These are phyloP conservation scores for Cheiracanthium punctorium DNA, from an alignment of 2,888 invertebrate species.

Conservation along the genomic window DNA sequence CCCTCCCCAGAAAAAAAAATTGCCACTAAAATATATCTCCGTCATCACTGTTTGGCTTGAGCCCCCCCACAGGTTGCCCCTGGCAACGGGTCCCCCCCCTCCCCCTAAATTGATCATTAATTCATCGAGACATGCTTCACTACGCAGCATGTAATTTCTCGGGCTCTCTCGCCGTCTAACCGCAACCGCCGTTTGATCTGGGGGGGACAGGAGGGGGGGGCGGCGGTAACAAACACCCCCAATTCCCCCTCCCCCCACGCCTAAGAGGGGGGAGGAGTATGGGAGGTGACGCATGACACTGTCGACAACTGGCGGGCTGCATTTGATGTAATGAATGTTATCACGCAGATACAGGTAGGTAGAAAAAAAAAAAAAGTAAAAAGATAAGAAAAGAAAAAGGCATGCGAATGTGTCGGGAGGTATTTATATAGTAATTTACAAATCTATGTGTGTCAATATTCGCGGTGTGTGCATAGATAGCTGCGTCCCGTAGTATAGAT, in stretches of 20 bases:
- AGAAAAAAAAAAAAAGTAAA: no score
- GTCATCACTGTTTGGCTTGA: constrained; percentile 63
- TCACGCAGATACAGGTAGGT: constrained; percentile 12
- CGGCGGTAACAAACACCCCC: neutral
- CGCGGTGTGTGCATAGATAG: no score
- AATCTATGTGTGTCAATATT: neutral
- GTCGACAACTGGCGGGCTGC: constrained; percentile 27
- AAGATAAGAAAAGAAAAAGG: no score
- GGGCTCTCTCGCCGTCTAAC: constrained; percentile 67
- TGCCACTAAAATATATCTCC: constrained; percentile 2
- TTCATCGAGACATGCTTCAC: constrained; percentile 62
- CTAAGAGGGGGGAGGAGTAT: constrained; percentile 22
- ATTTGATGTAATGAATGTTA: constrained; percentile 53
- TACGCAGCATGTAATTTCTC: constrained; percentile 70
- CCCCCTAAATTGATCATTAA: constrained; percentile 68
- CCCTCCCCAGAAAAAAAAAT: neutral
- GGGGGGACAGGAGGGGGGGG: neutral
- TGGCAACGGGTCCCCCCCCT: constrained; percentile 21
- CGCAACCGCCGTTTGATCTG: constrained; percentile 54
- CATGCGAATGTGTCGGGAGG: neutral
- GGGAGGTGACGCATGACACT: constrained; percentile 52
- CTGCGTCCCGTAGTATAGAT: no score
- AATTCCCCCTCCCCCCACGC: neutral
- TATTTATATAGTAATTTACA: neutral
- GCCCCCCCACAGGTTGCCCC: constrained; percentile 20